Percentiles rank a stretch among this genome's conserved stretches.
Evolutionary conservation across 2,888 invertebrate genomes (phyloP).

Genomic region (Ormyrus nitidulus): DNA sequence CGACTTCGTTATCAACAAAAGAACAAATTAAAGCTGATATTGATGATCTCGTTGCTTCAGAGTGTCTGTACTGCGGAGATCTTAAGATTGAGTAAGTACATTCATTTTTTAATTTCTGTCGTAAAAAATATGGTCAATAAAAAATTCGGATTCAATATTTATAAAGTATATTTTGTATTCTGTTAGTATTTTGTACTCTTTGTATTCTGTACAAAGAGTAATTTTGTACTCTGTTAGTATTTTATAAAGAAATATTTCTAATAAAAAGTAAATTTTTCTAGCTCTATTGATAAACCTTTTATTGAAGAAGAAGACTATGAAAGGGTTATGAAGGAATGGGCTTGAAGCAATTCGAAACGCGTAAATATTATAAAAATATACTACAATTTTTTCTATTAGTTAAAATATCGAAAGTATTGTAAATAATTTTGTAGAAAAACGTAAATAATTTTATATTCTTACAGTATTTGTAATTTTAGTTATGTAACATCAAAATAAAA

Average conservation of each 20-base stretch:
- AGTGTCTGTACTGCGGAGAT: conserved; percentile 95
- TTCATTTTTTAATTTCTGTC: conserved; percentile 27
- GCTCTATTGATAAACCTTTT: conserved; percentile 92
- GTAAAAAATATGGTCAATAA: background rate
- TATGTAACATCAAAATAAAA: no score
- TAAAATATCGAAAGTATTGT: conserved; percentile 28
- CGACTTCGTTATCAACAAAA: conserved; percentile 78
- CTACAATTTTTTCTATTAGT: background rate
- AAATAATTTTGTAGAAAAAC: conserved; percentile 36
- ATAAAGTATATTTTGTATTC: background rate
- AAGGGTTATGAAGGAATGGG: conserved; percentile 89
- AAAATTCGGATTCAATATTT: background rate
- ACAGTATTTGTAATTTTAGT: no score
- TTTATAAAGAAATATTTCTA: conserved; percentile 12
- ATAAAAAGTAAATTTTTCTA: conserved; percentile 68
- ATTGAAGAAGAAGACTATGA: conserved; percentile 90
- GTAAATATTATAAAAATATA: background rate
- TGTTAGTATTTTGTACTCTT: background rate
- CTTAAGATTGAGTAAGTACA: conserved; percentile 85
- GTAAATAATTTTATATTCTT: background rate
- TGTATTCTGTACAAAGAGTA: no score
- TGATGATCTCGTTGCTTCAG: conserved; percentile 92
- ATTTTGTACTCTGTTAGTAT: background rate
- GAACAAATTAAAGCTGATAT: conserved; percentile 87
- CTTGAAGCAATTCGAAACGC: conserved; percentile 75